These are phyloP conservation scores for Nycticryphes semicollaris DNA, from an alignment of 2,113 vertebrate genomes.

Conservation along the genomic window DNA sequence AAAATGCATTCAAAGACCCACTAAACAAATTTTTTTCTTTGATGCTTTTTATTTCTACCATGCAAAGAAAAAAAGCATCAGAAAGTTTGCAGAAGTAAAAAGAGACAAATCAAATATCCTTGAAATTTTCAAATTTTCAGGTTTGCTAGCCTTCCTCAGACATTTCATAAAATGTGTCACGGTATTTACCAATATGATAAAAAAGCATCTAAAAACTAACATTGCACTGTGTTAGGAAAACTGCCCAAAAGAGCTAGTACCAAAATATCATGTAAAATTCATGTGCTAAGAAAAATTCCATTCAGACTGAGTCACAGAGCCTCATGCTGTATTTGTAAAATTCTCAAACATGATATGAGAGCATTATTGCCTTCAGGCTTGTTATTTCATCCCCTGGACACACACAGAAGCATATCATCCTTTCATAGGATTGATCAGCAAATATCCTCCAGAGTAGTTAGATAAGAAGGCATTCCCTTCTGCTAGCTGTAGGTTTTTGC, in stretches of 20 bases:
- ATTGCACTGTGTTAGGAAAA: constrained; percentile 21
- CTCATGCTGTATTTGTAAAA: constrained; percentile 72
- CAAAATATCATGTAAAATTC: constrained; percentile 70
- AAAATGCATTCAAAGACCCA: neutral
- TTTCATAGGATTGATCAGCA: constrained; percentile 75
- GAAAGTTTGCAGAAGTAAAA: constrained; percentile 4
- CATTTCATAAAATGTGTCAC: neutral
- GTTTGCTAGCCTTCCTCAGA: neutral
- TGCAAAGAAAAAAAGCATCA: neutral
- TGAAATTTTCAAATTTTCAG: constrained; percentile 7
- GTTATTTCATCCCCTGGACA: constrained; percentile 69
- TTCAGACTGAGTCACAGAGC: constrained; percentile 66
- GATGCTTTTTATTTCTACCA: neutral
- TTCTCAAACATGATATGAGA: constrained; percentile 73
- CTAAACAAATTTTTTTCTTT: neutral
- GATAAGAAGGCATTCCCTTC: constrained; percentile 71
- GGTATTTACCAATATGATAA: constrained; percentile 33
- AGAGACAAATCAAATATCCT: constrained; percentile 3
- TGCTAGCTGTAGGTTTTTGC: constrained; percentile 63
- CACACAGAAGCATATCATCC: constrained; percentile 73
- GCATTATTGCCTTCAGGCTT: constrained; percentile 69
- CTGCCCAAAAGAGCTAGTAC: constrained; percentile 46
- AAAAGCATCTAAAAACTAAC: constrained; percentile 44
- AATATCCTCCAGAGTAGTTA: constrained; percentile 71
- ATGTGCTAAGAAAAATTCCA: constrained; percentile 68